These are phyloP conservation scores for Euwallacea fornicatus DNA, from an alignment of 1,140 invertebrate genomes.

Conservation along the genomic window DNA sequence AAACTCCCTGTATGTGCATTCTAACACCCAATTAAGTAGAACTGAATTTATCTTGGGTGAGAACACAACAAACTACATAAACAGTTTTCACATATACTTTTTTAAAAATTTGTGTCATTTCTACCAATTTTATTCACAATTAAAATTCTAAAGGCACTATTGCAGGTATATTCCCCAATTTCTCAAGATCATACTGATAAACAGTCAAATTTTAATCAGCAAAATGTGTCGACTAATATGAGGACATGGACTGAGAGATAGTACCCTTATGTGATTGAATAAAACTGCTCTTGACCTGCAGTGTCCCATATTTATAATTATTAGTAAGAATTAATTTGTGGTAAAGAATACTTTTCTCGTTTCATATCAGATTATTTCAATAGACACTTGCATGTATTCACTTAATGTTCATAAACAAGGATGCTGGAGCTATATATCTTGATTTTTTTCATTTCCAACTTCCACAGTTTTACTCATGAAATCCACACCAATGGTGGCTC, in stretches of 20 bases:
- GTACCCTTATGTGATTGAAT: conserved; percentile 97
- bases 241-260: conserved; percentile 96
- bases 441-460: conserved; percentile 97
- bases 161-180: conserved; percentile 95
- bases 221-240: conserved; percentile 96
- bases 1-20: too few species aligned
- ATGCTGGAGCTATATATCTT: conserved; percentile 69
- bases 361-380: not conserved
- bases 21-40: not conserved
- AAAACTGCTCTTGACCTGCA: conserved; percentile 96
- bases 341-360: not conserved
- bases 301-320: conserved; percentile 98
- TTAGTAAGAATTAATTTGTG: conserved; percentile 45
- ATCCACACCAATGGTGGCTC: conserved; percentile 98
- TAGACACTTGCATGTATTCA: not conserved
- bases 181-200: conserved; percentile 92
- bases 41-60: conserved; percentile 68
- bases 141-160: conserved; percentile 89
- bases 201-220: conserved; percentile 95
- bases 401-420: not conserved
- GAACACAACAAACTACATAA: conserved; percentile 93
- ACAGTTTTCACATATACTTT: conserved; percentile 93
- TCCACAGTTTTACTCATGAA: conserved; percentile 99
- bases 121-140: conserved; percentile 96
- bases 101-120: conserved; percentile 88